Conservation (phyloP, 2,797 vertebrate species). For the Agapornis canus region DNA sequence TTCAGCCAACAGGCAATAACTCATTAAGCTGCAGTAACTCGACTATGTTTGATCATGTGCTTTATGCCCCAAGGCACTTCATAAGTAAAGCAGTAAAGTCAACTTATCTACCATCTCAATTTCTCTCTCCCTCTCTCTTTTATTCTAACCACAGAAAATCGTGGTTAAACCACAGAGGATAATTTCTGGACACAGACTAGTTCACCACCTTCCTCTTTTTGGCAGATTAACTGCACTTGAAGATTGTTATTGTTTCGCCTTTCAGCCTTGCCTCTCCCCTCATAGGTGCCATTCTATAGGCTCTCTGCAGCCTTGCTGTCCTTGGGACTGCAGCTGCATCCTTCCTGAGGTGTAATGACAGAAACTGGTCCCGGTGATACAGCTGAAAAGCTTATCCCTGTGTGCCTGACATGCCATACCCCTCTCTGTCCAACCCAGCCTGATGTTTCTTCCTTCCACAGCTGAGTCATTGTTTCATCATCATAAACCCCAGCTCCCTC, state of each 20-base stretch:
- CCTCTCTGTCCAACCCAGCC: neutral
- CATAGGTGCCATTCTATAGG: neutral
- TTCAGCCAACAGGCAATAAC: slow-evolving; percentile 68
- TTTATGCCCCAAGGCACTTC: slow-evolving; percentile 50
- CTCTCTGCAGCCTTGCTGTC: neutral
- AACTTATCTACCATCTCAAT: slow-evolving; percentile 63
- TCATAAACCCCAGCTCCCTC: neutral
- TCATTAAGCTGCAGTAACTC: slow-evolving; percentile 62
- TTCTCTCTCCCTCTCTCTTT: slow-evolving; percentile 11
- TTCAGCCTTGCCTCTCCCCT: neutral
- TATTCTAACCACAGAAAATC: slow-evolving; percentile 48
- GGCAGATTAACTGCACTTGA: neutral
- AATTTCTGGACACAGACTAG: slow-evolving; percentile 57
- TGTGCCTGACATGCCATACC: accelerated
- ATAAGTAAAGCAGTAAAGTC: slow-evolving; percentile 54
- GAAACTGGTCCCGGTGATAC: neutral
- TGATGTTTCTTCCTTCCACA: neutral
- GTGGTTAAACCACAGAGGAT: slow-evolving; percentile 47
- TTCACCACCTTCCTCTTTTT: slow-evolving; percentile 60
- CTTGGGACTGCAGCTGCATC: accelerated
- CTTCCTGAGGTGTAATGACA: neutral
- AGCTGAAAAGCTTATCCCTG: neutral
- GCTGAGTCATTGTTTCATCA: neutral
- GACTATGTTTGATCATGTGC: slow-evolving; percentile 60
- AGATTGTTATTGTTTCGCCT: neutral